phyloP scores from a whole-genome alignment of 2,888 invertebrate genomes.

The Calliphora vomitoria region DNA sequence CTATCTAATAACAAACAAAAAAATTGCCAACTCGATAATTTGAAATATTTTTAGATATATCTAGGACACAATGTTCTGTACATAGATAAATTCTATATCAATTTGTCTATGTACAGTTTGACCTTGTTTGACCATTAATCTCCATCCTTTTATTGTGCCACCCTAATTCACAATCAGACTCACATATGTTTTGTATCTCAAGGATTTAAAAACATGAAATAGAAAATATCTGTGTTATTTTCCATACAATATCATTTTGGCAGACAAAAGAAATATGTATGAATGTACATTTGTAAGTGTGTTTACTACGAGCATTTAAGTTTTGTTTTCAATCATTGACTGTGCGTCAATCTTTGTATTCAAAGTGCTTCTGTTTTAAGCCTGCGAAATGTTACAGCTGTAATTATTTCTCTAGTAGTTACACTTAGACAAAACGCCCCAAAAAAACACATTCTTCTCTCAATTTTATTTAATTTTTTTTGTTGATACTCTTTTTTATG shows the following conservation, averaged over 20 bases:
- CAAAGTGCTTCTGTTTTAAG: constrained; percentile 12
- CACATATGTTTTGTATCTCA: constrained; percentile 44
- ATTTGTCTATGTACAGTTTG: no score
- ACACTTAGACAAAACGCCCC: background rate
- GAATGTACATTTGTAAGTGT: background rate
- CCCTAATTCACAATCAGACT: no score
- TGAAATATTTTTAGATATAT: no score
- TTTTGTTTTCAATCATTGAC: constrained; percentile 25
- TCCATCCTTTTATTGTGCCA: no score
- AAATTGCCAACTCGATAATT: no score
- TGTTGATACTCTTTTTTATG: constrained; percentile 22
- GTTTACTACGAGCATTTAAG: background rate
- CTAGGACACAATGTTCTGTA: no score
- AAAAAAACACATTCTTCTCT: constrained; percentile 37
- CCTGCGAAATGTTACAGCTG: constrained; percentile 71
- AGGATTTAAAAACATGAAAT: constrained; percentile 12
- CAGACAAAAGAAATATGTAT: background rate
- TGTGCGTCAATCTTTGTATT: background rate
- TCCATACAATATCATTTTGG: constrained; percentile 49
- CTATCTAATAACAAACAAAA: no score
- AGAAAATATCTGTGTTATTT: constrained; percentile 24
- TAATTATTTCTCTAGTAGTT: constrained; percentile 36
- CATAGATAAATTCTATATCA: no score
- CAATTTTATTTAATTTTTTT: background rate
- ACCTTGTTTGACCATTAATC: no score